Conservation (phyloP, 1,140 invertebrate species). For the Zaprionus africanus region DNA sequence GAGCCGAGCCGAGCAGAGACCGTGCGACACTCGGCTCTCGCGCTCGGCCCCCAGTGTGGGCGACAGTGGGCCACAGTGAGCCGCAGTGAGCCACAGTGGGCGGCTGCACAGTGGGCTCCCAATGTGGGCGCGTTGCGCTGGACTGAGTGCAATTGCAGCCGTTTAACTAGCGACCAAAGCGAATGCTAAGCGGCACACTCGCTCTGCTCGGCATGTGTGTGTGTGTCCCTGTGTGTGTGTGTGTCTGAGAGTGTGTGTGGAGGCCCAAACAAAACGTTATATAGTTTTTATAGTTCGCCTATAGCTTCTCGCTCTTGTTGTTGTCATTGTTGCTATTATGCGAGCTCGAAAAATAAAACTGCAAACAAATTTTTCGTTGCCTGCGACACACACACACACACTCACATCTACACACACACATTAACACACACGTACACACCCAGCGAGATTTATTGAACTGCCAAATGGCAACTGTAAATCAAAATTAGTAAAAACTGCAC, state of each 20-base stretch:
- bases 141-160: slow-evolving; percentile 61
- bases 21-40: not conserved
- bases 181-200: slow-evolving; percentile 49
- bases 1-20: not conserved
- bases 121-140: slow-evolving; percentile 3
- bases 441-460: slow-evolving; percentile 32
- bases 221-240: not conserved
- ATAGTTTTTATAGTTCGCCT: slow-evolving; percentile 46
- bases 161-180: slow-evolving; percentile 60
- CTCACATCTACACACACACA: slow-evolving; percentile 13
- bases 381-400: slow-evolving; percentile 33
- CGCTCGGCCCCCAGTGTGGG: slow-evolving; percentile 17
- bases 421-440: not conserved
- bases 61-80: not conserved
- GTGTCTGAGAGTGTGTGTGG: not conserved
- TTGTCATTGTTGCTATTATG: slow-evolving; percentile 43
- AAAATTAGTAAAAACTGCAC: slow-evolving; percentile 27
- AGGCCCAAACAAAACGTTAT: slow-evolving; percentile 35
- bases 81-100: not conserved
- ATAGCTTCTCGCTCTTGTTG: slow-evolving; percentile 31
- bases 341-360: slow-evolving; percentile 60
- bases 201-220: not conserved
- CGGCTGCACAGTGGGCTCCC: not conserved
- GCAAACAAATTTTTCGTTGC: slow-evolving; percentile 70
- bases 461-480: slow-evolving; percentile 35